These are phyloP conservation scores for Mayetiola destructor DNA, from an alignment of 2,888 invertebrate genomes.

Conservation along the genomic window DNA sequence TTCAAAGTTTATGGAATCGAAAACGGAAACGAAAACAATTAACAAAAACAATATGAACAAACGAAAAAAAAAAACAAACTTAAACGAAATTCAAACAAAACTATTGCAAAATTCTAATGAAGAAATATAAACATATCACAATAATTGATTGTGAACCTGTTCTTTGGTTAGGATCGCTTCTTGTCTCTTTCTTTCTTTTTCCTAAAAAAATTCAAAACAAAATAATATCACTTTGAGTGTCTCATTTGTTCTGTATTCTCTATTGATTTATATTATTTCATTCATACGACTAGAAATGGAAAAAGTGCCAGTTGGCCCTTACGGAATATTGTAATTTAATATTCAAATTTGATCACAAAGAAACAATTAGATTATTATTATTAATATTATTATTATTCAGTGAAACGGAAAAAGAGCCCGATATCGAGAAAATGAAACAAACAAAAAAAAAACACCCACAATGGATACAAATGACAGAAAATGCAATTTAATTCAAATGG, in stretches of 20 bases:
- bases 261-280: background rate
- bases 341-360: too few relatives aligned
- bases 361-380: too few relatives aligned
- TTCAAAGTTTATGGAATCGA: too few relatives aligned
- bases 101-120: conserved; percentile 17
- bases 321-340: background rate
- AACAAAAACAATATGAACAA: conserved; percentile 18
- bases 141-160: conserved; percentile 49
- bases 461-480: background rate
- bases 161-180: conserved; percentile 79
- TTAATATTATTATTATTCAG: too few relatives aligned
- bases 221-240: background rate
- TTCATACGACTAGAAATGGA: background rate
- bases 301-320: background rate
- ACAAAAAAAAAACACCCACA: too few relatives aligned
- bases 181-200: conserved; percentile 78
- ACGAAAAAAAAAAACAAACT: conserved; percentile 19
- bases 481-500: background rate
- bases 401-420: too few relatives aligned
- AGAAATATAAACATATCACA: conserved; percentile 16
- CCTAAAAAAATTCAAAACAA: conserved; percentile 39
- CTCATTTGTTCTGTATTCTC: background rate
- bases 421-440: too few relatives aligned
- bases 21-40: background rate
- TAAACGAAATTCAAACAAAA: conserved; percentile 15